A percentile compares a stretch with the other conserved stretches of the same genome.
Conservation (phyloP, 2,888 invertebrate genomes). For the Salticus scenicus region DNA sequence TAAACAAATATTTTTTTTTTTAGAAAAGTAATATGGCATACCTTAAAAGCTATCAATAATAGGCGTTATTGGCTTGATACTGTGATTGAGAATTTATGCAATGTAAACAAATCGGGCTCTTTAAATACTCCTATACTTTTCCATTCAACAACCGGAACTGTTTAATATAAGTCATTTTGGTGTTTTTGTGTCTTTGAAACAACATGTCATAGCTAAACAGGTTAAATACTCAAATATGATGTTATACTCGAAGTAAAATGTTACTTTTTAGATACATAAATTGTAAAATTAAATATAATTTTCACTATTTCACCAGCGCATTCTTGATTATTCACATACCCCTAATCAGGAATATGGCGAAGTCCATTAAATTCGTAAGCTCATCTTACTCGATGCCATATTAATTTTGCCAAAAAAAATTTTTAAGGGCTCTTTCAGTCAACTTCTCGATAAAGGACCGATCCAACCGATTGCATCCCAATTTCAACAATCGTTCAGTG, state of each 20-base stretch:
- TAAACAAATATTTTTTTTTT: no score
- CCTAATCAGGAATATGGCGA: conserved; percentile 62
- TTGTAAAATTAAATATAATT: no score
- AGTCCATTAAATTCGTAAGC: conserved; percentile 68
- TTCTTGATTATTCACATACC: background rate
- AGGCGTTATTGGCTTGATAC: no score
- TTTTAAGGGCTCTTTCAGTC: no score
- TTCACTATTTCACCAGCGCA: background rate
- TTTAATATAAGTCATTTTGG: conserved; percentile 19
- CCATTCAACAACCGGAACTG: conserved; percentile 57
- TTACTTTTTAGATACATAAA: background rate
- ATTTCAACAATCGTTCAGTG: no score
- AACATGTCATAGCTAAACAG: conserved; percentile 14
- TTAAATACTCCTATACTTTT: conserved; percentile 49
- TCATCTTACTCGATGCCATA: conserved; percentile 42
- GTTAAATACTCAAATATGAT: background rate
- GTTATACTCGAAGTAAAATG: background rate
- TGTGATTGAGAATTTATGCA: conserved; percentile 16
- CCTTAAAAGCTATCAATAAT: no score
- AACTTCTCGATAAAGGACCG: no score
- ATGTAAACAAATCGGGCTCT: conserved; percentile 56
- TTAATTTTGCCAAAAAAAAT: background rate
- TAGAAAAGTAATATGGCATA: no score
- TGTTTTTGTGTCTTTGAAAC: conserved; percentile 11
- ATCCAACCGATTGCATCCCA: no score